Evolutionary conservation across 2,888 invertebrate genomes (phyloP), one percentile per base, ranked within the genome.

Genomic region (Amphipyra berbera): DNA sequence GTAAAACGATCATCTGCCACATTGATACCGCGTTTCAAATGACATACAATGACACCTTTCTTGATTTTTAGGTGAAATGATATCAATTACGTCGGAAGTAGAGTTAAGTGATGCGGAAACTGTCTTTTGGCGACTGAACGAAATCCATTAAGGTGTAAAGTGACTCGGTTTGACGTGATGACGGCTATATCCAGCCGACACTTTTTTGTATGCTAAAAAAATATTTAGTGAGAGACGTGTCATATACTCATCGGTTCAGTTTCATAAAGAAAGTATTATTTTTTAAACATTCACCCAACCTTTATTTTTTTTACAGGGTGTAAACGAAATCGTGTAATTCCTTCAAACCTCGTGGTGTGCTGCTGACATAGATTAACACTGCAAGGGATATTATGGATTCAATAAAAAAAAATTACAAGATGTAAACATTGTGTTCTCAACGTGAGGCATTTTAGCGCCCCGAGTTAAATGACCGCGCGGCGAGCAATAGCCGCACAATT

Each of bases 81-180:
- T 93, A 94, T 93, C 94, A 88, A 90, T 93, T 93, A 87, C 93
- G 85, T 79, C 90, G 94, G 94, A 94, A 94, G 90, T 92, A 83
- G 83, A 83, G 88, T 83, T 90, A 91, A 94, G 91, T 91, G 93
- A 89, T 63, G 91, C 85, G 91, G 92, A 94, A 93, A 94, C 88
- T 91, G 91, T 92, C 93, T 88, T 89, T 90, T 89, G 88, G 85
- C 86, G 83, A 85, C 83, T 86, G 87, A 86, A 87, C 84, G 83
- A 83, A 86, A 85, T 90, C 90, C 91, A 92, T 91, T 91, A 90
- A 83, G 86, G 92, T 91, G 90, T 92, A 85, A 89, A 89, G 86
- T 89, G 88, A 91, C 87, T 87, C 68, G 83, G 78, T 84, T 83
- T 89, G 90, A 90, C 89, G 81, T 87, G 85, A 86, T 85, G 88